phyloP scores from a whole-genome alignment of 2,797 vertebrate species.

The Gymnocypris eckloni region DNA sequence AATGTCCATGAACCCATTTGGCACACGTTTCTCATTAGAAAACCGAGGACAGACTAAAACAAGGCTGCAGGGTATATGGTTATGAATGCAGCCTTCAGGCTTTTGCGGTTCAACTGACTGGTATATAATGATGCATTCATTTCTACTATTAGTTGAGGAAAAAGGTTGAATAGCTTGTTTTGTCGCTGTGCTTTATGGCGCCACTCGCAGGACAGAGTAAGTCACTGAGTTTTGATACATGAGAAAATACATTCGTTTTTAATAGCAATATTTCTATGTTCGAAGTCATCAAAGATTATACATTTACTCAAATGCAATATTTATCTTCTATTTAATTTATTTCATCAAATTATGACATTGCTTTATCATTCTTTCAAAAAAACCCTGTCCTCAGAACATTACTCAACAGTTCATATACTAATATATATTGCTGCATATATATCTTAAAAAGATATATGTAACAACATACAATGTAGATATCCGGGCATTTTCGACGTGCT shows the following conservation, averaged over 20 bases:
- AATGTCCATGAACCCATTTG: not conserved
- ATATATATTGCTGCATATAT: not conserved
- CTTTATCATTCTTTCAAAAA: not conserved
- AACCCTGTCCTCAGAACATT: too few relatives aligned
- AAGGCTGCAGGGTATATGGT: not conserved
- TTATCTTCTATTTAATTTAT: not conserved
- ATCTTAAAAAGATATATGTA: too few relatives aligned
- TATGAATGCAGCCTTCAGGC: constrained; percentile 12
- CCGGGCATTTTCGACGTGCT: not conserved
- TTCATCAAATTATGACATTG: not conserved
- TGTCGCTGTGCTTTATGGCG: not conserved
- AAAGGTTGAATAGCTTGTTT: not conserved
- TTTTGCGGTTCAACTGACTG: not conserved
- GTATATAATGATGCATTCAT: not conserved
- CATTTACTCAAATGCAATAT: not conserved
- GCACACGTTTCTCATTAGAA: not conserved
- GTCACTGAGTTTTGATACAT: too few relatives aligned
- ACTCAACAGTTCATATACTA: not conserved
- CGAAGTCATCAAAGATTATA: not conserved
- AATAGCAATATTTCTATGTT: not conserved
- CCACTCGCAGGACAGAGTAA: not conserved
- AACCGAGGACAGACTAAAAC: not conserved
- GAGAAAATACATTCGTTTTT: not conserved
- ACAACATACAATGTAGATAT: not conserved
- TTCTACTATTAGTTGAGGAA: not conserved